phyloP scores from a whole-genome alignment of 2,797 vertebrate genomes.

The Babyrousa celebensis region DNA sequence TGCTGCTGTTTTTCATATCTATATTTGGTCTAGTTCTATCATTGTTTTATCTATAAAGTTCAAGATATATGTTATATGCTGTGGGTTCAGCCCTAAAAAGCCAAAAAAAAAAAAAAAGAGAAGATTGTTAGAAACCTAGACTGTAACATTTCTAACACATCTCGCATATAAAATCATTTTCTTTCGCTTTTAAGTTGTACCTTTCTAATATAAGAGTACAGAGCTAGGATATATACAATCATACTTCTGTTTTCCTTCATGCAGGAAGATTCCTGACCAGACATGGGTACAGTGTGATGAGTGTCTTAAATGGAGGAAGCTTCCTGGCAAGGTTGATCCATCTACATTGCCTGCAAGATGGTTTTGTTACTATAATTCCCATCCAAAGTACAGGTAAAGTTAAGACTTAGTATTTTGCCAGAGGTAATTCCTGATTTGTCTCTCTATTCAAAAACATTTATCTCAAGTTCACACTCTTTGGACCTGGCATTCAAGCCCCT shows the following conservation, averaged over 20 bases:
- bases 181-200: background rate
- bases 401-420: slow-evolving; percentile 41
- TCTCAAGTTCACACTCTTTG: slow-evolving; percentile 10
- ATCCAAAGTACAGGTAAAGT: slow-evolving; percentile 90
- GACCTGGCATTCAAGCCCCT: slow-evolving; percentile 4
- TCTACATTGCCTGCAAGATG: slow-evolving; percentile 90
- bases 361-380: slow-evolving; percentile 92
- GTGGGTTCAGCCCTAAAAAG: too few species aligned
- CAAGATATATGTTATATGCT: background rate
- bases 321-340: slow-evolving; percentile 89
- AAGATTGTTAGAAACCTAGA: slow-evolving; percentile 18
- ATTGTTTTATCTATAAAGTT: slow-evolving; percentile 62
- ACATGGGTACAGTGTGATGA: slow-evolving; percentile 93
- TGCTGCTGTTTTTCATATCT: slow-evolving; percentile 42
- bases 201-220: slow-evolving; percentile 67
- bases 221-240: slow-evolving; percentile 13
- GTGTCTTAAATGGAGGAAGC: slow-evolving; percentile 93
- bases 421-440: slow-evolving; percentile 25
- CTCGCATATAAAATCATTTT: slow-evolving; percentile 31
- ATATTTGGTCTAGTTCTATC: slow-evolving; percentile 30
- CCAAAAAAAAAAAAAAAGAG: too few species aligned
- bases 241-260: slow-evolving; percentile 66
- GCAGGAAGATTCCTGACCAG: slow-evolving; percentile 89
- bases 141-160: slow-evolving; percentile 25
- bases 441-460: slow-evolving; percentile 52